Evolutionary conservation across 1,140 invertebrate genomes (phyloP).

Genomic region (Drosophila melanogaster): Release_6_plus_ISO1_MT NT_033777.3:26160001-26160500

Average conservation of each 20-base stretch:
- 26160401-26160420: constrained; percentile 11
- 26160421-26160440: constrained; percentile 22
- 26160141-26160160: background rate
- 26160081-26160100: constrained; percentile 14
- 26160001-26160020: background rate
- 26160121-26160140: background rate
- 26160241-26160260: background rate
- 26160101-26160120: constrained; percentile 14
- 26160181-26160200: too few species aligned
- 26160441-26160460: constrained; percentile 24
- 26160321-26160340: constrained; percentile 16
- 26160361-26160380: constrained; percentile 3
- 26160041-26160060: constrained; percentile 15
- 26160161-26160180: background rate
- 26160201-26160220: background rate
- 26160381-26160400: constrained; percentile 18
- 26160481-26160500: constrained; percentile 33
- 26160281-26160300: constrained; percentile 17
- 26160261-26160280: background rate
- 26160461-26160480: constrained; percentile 19
- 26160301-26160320: constrained; percentile 27
- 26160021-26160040: constrained; percentile 28
- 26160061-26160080: constrained; percentile 6
- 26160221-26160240: too few species aligned
- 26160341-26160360: constrained; percentile 7